A percentile compares a stretch with the other conserved stretches of the same genome.
These are phyloP conservation scores for Rotaria sp. DNA, from an alignment of 2,888 invertebrate species.

Conservation along the genomic window DNA sequence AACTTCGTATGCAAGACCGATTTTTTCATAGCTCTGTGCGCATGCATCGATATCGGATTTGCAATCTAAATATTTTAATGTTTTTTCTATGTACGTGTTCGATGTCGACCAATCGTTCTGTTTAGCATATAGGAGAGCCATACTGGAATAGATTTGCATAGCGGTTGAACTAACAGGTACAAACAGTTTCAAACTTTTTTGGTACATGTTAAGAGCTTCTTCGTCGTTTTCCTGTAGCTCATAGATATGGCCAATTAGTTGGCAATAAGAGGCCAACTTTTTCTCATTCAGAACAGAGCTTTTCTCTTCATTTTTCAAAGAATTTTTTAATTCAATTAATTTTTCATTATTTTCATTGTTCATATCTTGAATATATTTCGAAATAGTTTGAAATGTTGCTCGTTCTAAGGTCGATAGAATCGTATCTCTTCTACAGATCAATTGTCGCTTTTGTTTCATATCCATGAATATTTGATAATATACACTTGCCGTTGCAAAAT, in stretches of 20 bases:
- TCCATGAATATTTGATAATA: neutral
- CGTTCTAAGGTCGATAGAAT: neutral
- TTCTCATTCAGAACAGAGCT: neutral
- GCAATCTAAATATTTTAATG: neutral
- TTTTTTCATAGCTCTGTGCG: neutral
- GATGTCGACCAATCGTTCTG: neutral
- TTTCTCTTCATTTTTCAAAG: neutral
- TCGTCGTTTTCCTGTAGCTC: neutral
- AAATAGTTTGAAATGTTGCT: neutral
- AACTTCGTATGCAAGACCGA: neutral
- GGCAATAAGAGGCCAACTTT: neutral
- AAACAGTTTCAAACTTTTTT: neutral
- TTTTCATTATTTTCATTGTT: neutral
- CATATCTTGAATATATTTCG: neutral
- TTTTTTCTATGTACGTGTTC: neutral
- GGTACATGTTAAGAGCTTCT: neutral
- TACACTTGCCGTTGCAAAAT: neutral
- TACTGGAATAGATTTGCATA: neutral
- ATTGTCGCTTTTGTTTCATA: neutral
- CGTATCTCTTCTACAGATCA: neutral
- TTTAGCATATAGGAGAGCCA: neutral
- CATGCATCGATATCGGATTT: neutral
- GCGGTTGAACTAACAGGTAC: neutral
- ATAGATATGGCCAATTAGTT: neutral
- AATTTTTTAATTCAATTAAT: neutral